A percentile compares a stretch with the other conserved stretches of the same genome.
Conservation (phyloP, 2,113 vertebrate genomes). For the Pangasianodon hypophthalmus region DNA sequence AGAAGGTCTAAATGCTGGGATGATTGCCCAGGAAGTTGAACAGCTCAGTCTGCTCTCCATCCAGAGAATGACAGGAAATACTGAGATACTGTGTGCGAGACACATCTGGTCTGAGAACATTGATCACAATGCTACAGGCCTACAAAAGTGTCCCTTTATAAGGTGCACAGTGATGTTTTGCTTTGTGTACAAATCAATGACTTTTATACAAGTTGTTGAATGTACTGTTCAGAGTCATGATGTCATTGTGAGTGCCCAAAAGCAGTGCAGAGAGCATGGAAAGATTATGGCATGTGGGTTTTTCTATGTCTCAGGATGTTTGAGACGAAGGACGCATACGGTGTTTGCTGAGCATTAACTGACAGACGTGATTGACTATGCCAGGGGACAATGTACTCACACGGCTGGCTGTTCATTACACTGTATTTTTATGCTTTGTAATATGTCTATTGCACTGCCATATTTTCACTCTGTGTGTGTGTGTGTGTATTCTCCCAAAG, state of each 20-base stretch:
- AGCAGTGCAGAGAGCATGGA: conserved; percentile 11
- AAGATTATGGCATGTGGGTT: background rate
- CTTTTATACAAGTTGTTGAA: background rate
- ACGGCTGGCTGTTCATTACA: conserved; percentile 16
- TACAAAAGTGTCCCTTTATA: conserved; percentile 10
- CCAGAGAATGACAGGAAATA: conserved; percentile 63
- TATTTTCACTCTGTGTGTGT: conserved; percentile 29
- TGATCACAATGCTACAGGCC: background rate
- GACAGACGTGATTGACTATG: background rate
- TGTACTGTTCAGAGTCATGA: background rate
- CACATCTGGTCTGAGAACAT: conserved; percentile 63
- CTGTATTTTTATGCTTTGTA: conserved; percentile 30
- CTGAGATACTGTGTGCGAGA: conserved; percentile 57
- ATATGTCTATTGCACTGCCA: conserved; percentile 23
- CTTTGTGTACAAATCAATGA: background rate
- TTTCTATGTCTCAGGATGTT: background rate
- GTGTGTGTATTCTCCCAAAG: conserved; percentile 58
- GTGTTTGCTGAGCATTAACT: background rate
- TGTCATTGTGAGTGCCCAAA: background rate
- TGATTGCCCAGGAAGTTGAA: conserved; percentile 61
- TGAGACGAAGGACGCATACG: background rate
- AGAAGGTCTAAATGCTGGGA: conserved; percentile 68
- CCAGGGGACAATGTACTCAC: conserved; percentile 23
- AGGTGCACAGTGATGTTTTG: background rate
- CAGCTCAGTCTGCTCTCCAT: conserved; percentile 61